Conservation (phyloP, 1,140 invertebrate genomes). For the Ceratosolen solmsi region DNA sequence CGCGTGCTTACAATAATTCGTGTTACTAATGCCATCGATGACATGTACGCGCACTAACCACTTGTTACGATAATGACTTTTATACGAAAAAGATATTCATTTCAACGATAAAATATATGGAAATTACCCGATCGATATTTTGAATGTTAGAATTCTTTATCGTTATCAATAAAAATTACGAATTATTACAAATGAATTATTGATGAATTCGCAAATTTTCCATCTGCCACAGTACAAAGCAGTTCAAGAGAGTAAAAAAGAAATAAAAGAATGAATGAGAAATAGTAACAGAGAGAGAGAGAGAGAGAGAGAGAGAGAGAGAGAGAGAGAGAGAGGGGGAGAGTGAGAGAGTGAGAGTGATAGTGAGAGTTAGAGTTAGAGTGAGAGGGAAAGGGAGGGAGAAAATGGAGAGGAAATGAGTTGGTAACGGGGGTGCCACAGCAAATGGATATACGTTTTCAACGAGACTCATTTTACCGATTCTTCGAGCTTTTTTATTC, state of each 20-base stretch:
- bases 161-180: no score
- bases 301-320: not conserved
- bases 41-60: no score
- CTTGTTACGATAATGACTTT: no score
- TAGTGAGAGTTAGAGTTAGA: not conserved
- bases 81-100: no score
- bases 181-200: not conserved
- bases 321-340: not conserved
- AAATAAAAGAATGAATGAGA: no score
- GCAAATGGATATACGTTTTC: not conserved
- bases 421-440: not conserved
- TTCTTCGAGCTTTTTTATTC: not conserved
- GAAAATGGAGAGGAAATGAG: not conserved
- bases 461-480: not conserved
- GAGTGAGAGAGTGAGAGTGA: not conserved
- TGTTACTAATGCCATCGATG: no score
- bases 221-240: not conserved
- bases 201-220: not conserved
- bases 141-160: no score
- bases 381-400: not conserved
- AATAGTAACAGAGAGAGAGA: not conserved
- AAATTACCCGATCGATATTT: no score
- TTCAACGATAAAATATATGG: no score
- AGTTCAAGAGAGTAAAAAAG: not conserved
- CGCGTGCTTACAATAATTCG: no score